Percentiles rank a stretch among this genome's conserved stretches.
Evolutionary conservation across 2,113 vertebrate species (phyloP).

Genomic region (Petromus typicus): DNA sequence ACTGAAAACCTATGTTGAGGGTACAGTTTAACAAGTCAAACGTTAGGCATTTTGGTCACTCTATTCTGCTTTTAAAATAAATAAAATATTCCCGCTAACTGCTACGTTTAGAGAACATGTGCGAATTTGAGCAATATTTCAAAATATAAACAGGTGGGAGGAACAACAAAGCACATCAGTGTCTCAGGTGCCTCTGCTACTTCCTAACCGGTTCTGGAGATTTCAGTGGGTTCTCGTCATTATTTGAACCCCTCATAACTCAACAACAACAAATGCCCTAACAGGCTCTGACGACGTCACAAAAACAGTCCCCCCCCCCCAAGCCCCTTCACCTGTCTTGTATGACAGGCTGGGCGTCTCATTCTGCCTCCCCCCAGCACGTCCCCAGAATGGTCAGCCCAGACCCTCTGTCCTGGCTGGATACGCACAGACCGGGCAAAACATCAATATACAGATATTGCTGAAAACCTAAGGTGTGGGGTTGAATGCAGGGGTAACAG

Average conservation of each 20-base stretch:
- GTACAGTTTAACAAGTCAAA: not conserved
- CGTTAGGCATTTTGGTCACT: not conserved
- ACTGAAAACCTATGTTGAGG: not conserved
- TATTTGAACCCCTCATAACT: not conserved
- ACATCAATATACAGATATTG: not conserved
- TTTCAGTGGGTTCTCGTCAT: not conserved
- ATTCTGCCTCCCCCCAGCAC: not conserved
- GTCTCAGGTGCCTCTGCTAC: not conserved
- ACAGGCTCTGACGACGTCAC: not conserved
- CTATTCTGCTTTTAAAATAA: constrained; percentile 13
- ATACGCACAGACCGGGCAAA: not conserved
- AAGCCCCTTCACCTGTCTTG: not conserved
- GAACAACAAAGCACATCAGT: not conserved
- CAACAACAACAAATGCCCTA: not conserved
- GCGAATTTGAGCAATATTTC: not conserved
- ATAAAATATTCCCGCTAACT: not conserved
- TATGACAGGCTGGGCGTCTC: not conserved
- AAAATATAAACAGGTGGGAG: constrained; percentile 25
- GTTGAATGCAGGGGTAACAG: not conserved
- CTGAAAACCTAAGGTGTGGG: not conserved
- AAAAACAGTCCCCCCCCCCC: not conserved
- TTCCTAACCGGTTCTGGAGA: not conserved
- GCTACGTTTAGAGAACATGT: not conserved
- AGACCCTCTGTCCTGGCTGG: not conserved
- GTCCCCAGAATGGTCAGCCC: not conserved